phyloP scores from a whole-genome alignment of 2,888 invertebrate genomes.

The Drosophila kanekoi region DNA sequence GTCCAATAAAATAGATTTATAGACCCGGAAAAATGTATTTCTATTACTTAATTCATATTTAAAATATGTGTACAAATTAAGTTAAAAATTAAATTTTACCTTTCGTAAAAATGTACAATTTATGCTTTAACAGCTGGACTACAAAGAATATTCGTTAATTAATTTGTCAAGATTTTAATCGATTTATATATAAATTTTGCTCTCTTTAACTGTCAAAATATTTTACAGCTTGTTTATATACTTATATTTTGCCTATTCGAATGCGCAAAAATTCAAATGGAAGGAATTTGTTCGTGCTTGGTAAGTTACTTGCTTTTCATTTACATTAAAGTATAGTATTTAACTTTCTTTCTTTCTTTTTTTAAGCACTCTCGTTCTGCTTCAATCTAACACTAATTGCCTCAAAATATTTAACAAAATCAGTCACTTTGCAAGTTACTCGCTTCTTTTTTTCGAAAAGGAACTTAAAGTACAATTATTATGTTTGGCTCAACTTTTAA shows the following conservation, averaged over 20 bases:
- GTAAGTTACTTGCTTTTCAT: conserved; percentile 65
- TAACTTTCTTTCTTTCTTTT: conserved; percentile 47
- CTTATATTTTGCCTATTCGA: conserved; percentile 47
- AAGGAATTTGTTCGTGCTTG: conserved; percentile 81
- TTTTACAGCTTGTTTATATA: conserved; percentile 53
- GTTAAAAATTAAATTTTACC: background rate
- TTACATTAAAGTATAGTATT: conserved; percentile 64
- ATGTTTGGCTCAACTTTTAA: conserved; percentile 58
- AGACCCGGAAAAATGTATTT: background rate
- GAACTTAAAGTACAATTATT: conserved; percentile 69
- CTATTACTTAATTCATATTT: background rate
- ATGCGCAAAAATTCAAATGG: conserved; percentile 70
- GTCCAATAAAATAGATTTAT: background rate
- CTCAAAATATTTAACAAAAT: conserved; percentile 80
- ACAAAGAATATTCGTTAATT: background rate
- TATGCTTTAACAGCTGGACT: background rate
- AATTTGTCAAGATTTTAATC: conserved; percentile 1
- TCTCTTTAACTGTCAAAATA: conserved; percentile 20
- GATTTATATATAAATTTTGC: conserved; percentile 26
- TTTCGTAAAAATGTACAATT: conserved; percentile 9
- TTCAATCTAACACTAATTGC: conserved; percentile 51
- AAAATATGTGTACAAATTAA: background rate
- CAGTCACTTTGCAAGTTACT: conserved; percentile 73
- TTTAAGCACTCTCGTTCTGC: conserved; percentile 7
- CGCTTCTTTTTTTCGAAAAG: conserved; percentile 52